Evolutionary conservation across 2,797 vertebrate genomes (phyloP).

Genomic region (Ctenochaetus hawaiiensis): DNA sequence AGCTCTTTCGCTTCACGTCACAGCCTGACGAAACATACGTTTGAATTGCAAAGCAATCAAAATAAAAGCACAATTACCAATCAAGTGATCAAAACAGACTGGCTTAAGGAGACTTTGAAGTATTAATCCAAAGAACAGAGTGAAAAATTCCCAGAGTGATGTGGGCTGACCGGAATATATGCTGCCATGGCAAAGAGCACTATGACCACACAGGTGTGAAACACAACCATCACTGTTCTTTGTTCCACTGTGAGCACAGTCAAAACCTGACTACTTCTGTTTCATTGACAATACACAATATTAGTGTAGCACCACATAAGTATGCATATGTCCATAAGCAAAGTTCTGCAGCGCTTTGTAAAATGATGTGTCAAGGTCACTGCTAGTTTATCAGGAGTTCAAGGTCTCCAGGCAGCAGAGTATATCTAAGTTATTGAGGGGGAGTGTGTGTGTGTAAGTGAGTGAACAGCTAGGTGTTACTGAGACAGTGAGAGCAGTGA

Average conservation of each 20-base stretch:
- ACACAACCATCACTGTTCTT: constrained; percentile 10
- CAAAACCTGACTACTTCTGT: constrained; percentile 9
- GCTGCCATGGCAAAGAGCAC: constrained; percentile 20
- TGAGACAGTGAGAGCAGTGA: constrained; percentile 35
- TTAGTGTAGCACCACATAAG: background rate
- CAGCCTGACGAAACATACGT: constrained; percentile 53
- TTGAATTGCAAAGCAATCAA: constrained; percentile 71
- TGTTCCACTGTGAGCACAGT: constrained; percentile 12
- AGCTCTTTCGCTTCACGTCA: constrained; percentile 72
- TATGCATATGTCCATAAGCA: constrained; percentile 25
- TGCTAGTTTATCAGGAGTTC: constrained; percentile 29
- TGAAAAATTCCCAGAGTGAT: constrained; percentile 67
- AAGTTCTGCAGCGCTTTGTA: constrained; percentile 24
- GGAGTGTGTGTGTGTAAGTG: constrained; percentile 28
- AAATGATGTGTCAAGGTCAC: constrained; percentile 41
- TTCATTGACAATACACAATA: constrained; percentile 16
- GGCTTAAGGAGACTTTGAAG: constrained; percentile 70
- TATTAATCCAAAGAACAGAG: constrained; percentile 68
- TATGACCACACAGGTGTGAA: constrained; percentile 57
- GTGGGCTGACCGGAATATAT: constrained; percentile 30
- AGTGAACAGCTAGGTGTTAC: constrained; percentile 52
- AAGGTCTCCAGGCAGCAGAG: constrained; percentile 42
- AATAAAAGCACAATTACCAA: constrained; percentile 74
- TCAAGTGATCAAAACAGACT: constrained; percentile 71
- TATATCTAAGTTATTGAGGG: constrained; percentile 26